Evolutionary conservation across 2,113 vertebrate genomes (phyloP).

Genomic region (Corydoras maculifer): DNA sequence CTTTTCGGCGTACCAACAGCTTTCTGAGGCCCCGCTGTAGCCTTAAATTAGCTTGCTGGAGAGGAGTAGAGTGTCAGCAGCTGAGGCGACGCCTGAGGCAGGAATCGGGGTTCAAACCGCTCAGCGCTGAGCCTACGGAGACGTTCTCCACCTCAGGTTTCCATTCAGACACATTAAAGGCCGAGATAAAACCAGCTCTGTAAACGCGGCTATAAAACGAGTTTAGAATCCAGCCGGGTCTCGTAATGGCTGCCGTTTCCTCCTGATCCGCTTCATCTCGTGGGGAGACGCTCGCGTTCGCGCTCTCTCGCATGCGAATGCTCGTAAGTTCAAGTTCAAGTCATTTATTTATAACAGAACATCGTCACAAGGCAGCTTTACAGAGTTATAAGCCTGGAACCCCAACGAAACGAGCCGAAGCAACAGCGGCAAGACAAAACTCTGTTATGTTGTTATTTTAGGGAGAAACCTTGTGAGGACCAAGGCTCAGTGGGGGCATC

Average conservation of each 20-base stretch:
- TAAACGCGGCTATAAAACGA: slow-evolving; percentile 25
- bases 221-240: slow-evolving; percentile 14
- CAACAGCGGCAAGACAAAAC: no score
- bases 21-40: slow-evolving; percentile 17
- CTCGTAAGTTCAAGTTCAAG: not conserved
- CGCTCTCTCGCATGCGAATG: slow-evolving; percentile 2
- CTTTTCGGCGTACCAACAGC: slow-evolving; percentile 21
- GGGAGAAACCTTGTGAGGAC: no score
- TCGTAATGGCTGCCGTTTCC: slow-evolving; percentile 18
- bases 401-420: no score
- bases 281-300: slow-evolving; percentile 12
- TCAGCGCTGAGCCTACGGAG: slow-evolving; percentile 15
- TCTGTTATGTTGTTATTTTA: no score
- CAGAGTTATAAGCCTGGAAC: no score
- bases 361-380: no score
- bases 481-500: no score
- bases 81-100: slow-evolving; percentile 33
- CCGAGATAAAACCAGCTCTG: slow-evolving; percentile 15
- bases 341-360: no score
- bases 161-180: slow-evolving; percentile 18
- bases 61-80: slow-evolving; percentile 33
- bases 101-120: slow-evolving; percentile 12
- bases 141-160: slow-evolving; percentile 16
- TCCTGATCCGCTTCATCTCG: not conserved
- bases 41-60: slow-evolving; percentile 40